These are phyloP conservation scores for Drosophila kepulauana DNA, from an alignment of 1,140 invertebrate species.

Conservation along the genomic window DNA sequence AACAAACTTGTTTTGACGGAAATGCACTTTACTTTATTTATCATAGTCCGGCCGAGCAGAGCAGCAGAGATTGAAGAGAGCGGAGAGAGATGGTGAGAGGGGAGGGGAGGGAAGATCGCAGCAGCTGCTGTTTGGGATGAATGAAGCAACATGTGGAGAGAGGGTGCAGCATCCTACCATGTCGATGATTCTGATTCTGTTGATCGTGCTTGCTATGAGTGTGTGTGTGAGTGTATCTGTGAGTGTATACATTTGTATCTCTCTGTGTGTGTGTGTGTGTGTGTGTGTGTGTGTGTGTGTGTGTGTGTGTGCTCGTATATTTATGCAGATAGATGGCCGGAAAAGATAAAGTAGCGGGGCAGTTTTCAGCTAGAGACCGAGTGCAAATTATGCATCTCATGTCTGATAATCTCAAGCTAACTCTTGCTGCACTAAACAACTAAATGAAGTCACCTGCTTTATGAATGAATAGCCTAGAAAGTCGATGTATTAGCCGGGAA, in stretches of 20 bases:
- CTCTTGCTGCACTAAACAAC: no score
- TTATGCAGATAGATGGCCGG: slow-evolving; percentile 81
- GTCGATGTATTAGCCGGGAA: no score
- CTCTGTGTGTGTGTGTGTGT: slow-evolving; percentile 9
- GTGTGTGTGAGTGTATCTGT: slow-evolving; percentile 16
- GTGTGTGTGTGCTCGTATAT: slow-evolving; percentile 57
- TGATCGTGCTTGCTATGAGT: slow-evolving; percentile 10
- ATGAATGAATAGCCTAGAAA: background rate
- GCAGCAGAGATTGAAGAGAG: background rate
- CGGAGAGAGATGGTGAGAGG: background rate
- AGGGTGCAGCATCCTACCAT: slow-evolving; percentile 32
- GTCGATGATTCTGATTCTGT: slow-evolving; percentile 45
- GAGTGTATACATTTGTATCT: slow-evolving; percentile 2
- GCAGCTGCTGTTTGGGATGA: slow-evolving; percentile 57
- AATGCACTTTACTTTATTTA: slow-evolving; percentile 84
- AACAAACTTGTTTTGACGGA: slow-evolving; percentile 84
- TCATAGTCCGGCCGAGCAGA: slow-evolving; percentile 65
- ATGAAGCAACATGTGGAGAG: slow-evolving; percentile 80
- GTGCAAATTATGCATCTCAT: slow-evolving; percentile 58
- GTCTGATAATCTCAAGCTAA: background rate
- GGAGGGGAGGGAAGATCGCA: background rate
- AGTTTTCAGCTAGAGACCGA: slow-evolving; percentile 38
- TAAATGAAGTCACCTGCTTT: background rate
- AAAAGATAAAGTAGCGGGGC: slow-evolving; percentile 75
- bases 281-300: slow-evolving; percentile 19